Evolutionary conservation across 2,113 vertebrate species (phyloP).

Genomic region (Poeciliopsis turrubarensis): DNA sequence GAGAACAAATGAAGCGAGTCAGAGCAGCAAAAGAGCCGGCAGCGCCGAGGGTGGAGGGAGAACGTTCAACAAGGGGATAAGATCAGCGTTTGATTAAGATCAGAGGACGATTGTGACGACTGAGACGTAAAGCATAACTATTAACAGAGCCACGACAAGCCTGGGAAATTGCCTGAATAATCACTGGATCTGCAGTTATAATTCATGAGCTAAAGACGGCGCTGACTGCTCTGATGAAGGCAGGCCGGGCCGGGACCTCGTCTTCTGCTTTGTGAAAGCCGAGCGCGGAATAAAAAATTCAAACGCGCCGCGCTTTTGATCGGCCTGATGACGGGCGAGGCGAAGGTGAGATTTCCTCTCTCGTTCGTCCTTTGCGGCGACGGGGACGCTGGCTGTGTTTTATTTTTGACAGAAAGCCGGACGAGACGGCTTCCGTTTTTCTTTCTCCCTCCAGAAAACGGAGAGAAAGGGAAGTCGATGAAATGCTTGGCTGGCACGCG

Average conservation of each 20-base stretch:
- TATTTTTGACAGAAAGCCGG: conserved; percentile 54
- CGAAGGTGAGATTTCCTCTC: conserved; percentile 48
- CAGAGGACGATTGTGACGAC: conserved; percentile 53
- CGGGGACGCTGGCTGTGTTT: conserved; percentile 59
- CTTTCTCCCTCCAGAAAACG: not conserved
- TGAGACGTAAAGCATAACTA: conserved; percentile 43
- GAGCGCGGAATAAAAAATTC: not conserved
- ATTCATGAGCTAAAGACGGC: conserved; percentile 38
- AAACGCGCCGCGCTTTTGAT: not conserved
- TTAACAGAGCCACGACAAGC: conserved; percentile 49
- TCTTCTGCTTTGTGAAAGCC: not conserved
- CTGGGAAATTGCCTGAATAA: conserved; percentile 40
- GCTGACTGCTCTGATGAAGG: conserved; percentile 30
- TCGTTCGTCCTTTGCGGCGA: conserved; percentile 31
- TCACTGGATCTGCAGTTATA: conserved; percentile 47
- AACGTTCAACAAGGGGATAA: conserved; percentile 44
- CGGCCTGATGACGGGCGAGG: conserved; percentile 13
- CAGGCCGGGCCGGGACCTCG: not conserved
- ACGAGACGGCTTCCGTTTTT: conserved; percentile 39
- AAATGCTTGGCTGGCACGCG: conserved; percentile 33
- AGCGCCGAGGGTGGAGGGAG: conserved; percentile 21
- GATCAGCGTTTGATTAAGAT: conserved; percentile 63
- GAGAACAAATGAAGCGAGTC: not conserved
- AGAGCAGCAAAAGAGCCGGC: conserved; percentile 8
- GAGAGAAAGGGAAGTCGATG: conserved; percentile 19